These are phyloP conservation scores for Ctenoplectra terminalis DNA, from an alignment of 1,140 invertebrate species.

Conservation along the genomic window DNA sequence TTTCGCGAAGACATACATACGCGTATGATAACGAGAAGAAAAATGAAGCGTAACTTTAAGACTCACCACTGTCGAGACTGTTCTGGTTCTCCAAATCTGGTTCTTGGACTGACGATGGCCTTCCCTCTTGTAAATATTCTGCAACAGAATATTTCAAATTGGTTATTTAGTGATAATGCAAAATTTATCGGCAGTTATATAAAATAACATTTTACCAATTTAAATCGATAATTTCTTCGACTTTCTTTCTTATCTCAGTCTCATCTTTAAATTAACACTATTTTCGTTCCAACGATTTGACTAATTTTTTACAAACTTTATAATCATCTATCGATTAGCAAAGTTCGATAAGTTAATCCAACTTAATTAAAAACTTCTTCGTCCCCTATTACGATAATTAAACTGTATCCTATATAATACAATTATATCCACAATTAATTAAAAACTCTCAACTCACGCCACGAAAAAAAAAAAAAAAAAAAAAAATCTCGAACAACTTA, in stretches of 20 bases:
- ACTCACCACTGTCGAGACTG: constrained; percentile 78
- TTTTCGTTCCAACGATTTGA: too few relatives aligned
- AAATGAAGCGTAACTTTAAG: neutral
- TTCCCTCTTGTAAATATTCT: constrained; percentile 72
- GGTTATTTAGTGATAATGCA: neutral
- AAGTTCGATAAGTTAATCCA: too few relatives aligned
- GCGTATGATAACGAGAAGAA: neutral
- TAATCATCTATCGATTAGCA: too few relatives aligned
- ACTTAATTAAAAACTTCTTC: neutral
- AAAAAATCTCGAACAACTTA: neutral
- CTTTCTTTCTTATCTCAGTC: too few relatives aligned
- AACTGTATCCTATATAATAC: neutral
- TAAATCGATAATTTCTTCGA: too few relatives aligned
- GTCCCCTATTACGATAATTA: neutral
- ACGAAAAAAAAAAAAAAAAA: neutral
- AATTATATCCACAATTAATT: neutral
- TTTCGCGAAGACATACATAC: neutral
- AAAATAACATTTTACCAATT: too few relatives aligned
- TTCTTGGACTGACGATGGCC: constrained; percentile 64
- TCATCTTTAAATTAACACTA: too few relatives aligned
- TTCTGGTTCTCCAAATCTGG: constrained; percentile 77
- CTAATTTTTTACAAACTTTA: too few relatives aligned
- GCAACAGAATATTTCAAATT: constrained; percentile 43
- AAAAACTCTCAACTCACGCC: neutral
- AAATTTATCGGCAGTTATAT: too few relatives aligned